Percentiles rank a stretch among this genome's conserved stretches.
phyloP scores from a whole-genome alignment of 2,888 invertebrate species.

The Morinoia aosen region DNA sequence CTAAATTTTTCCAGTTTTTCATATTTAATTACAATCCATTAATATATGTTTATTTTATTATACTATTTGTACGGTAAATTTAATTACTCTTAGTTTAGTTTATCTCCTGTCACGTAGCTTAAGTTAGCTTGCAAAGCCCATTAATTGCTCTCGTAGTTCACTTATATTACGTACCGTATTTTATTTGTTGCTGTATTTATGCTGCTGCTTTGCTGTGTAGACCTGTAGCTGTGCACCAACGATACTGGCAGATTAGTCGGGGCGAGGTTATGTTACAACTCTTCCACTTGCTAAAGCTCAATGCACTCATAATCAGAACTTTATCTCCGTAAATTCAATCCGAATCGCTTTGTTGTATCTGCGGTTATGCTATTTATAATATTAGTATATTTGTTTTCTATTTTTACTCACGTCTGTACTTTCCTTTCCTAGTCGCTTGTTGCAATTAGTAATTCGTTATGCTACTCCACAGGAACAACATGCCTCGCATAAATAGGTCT shows the following conservation, averaged over 20 bases:
- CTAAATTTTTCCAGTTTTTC: background rate
- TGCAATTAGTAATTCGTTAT: background rate
- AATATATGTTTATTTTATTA: conserved; percentile 20
- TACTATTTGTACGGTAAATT: conserved; percentile 10
- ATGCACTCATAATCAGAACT: background rate
- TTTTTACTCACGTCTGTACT: background rate
- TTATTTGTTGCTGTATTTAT: background rate
- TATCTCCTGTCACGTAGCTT: background rate
- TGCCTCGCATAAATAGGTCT: background rate
- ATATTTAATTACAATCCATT: conserved; percentile 33
- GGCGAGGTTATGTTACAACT: background rate
- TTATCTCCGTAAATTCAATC: background rate
- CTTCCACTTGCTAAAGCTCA: background rate
- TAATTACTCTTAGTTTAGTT: conserved; percentile 31
- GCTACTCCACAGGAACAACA: background rate
- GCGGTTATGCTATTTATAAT: background rate
- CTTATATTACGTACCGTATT: background rate
- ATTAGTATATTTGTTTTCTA: conserved; percentile 19
- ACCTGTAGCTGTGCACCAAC: background rate
- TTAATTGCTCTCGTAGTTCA: background rate
- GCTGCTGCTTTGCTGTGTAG: background rate
- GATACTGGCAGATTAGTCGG: background rate
- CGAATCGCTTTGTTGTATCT: background rate
- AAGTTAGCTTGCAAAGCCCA: background rate
- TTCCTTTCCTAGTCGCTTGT: conserved; percentile 23